These are phyloP conservation scores for Odontothrips loti DNA, from an alignment of 2,888 invertebrate species.

Conservation along the genomic window DNA sequence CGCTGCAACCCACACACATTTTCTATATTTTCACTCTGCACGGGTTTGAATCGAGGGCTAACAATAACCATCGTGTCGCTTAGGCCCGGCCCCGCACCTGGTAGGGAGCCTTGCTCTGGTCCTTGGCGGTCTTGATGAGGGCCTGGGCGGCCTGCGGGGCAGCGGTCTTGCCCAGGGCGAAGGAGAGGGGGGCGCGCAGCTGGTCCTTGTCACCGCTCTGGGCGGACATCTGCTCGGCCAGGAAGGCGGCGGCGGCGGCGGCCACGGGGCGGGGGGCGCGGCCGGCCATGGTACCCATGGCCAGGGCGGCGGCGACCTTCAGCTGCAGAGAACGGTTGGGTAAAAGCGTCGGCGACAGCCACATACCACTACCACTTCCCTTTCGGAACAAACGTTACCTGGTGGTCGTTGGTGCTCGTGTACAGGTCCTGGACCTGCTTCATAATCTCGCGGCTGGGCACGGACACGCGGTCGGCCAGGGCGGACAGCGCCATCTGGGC, in stretches of 20 bases:
- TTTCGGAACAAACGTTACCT: neutral
- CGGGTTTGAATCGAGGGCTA: too few species aligned
- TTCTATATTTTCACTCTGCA: too few species aligned
- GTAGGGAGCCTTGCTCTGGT: neutral
- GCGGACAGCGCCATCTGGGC: conserved; percentile 41
- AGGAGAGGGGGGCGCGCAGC: neutral
- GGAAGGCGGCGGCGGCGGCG: conserved; percentile 40
- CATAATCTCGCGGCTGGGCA: conserved; percentile 43
- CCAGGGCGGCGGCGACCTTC: conserved; percentile 40
- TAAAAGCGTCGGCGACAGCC: conserved; percentile 2
- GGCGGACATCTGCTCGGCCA: conserved; percentile 35
- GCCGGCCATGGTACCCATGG: conserved; percentile 41
- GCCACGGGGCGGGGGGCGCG: conserved; percentile 40
- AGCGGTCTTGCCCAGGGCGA: neutral
- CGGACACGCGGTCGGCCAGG: conserved; percentile 42
- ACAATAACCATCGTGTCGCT: too few species aligned
- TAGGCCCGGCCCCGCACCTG: conserved; percentile 26
- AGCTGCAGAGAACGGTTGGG: conserved; percentile 35
- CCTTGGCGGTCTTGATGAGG: neutral
- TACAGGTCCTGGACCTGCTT: conserved; percentile 41
- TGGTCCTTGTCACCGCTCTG: conserved; percentile 20
- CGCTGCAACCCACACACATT: conserved; percentile 37
- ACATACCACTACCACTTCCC: too few species aligned
- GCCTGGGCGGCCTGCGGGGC: conserved; percentile 5
- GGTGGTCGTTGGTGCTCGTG: conserved; percentile 38